Percentiles rank a stretch among this genome's conserved stretches.
Evolutionary conservation across 2,888 invertebrate species (phyloP).

Genomic region (Ommatoiulus sabulosus): DNA sequence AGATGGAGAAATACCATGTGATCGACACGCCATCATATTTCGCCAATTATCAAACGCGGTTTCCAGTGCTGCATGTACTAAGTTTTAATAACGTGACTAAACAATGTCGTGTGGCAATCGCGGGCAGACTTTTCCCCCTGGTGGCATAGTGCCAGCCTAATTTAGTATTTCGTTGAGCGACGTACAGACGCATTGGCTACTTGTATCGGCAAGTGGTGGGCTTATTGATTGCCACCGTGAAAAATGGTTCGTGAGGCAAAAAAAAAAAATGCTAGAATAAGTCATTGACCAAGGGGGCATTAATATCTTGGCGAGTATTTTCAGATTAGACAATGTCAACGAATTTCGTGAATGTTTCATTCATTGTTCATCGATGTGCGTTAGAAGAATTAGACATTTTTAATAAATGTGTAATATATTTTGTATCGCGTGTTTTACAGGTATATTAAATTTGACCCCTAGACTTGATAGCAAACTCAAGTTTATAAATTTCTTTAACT

Average conservation of each 20-base stretch:
- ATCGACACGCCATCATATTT: conserved; percentile 3
- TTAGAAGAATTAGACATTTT: too few relatives aligned
- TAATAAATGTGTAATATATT: too few relatives aligned
- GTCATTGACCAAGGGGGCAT: neutral
- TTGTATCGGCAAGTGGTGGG: neutral
- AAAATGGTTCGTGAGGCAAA: neutral
- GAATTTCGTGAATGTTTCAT: neutral
- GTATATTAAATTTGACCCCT: too few relatives aligned
- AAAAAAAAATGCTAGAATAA: neutral
- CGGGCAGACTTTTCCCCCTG: neutral
- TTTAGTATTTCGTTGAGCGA: conserved; percentile 12
- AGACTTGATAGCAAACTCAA: too few relatives aligned
- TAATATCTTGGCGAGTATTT: neutral
- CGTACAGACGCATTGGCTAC: neutral
- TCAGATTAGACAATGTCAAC: neutral
- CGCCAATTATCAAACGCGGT: neutral
- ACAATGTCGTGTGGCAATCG: conserved; percentile 20
- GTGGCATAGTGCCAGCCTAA: neutral
- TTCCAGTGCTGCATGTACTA: neutral
- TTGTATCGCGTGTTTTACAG: too few relatives aligned
- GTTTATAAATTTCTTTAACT: too few relatives aligned
- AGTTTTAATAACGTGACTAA: conserved; percentile 20
- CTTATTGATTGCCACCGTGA: conserved; percentile 36
- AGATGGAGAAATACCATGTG: conserved; percentile 4
- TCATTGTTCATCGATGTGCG: neutral